Percentiles rank a stretch among this genome's conserved stretches.
Conservation (phyloP, 2,888 invertebrate genomes). For the Trichogramma dendrolimi region DNA sequence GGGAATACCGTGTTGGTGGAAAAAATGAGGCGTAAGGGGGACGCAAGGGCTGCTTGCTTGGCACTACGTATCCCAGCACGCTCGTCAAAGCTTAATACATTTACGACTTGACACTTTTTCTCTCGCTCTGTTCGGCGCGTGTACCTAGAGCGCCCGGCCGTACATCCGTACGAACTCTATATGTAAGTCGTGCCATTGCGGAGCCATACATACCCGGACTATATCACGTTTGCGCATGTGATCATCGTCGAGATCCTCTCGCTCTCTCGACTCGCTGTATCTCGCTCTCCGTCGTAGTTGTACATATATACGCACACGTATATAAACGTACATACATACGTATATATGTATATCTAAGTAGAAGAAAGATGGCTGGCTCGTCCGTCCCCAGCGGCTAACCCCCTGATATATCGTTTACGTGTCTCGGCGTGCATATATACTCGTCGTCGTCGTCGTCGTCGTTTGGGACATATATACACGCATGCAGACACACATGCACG, state of each 20-base stretch:
- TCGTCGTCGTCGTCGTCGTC: conserved; percentile 32
- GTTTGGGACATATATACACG: conserved; percentile 48
- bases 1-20: no score
- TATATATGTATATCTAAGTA: conserved; percentile 39
- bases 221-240: conserved; percentile 49
- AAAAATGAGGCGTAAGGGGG: conserved; percentile 34
- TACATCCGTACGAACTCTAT: conserved; percentile 31
- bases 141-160: conserved; percentile 25
- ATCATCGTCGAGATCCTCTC: conserved; percentile 37
- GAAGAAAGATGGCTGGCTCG: conserved; percentile 51
- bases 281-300: no score
- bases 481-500: not conserved
- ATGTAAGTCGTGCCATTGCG: conserved; percentile 35
- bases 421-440: conserved; percentile 48
- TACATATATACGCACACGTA: no score
- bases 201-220: conserved; percentile 45
- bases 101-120: conserved; percentile 44
- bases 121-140: not conserved
- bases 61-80: conserved; percentile 43
- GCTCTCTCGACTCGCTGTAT: conserved; percentile 26
- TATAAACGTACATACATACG: no score
- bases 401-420: conserved; percentile 53
- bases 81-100: conserved; percentile 52
- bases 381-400: conserved; percentile 52
- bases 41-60: conserved; percentile 31